phyloP scores from a whole-genome alignment of 1,140 invertebrate species.

The Leptinotarsa undecemlineata region DNA sequence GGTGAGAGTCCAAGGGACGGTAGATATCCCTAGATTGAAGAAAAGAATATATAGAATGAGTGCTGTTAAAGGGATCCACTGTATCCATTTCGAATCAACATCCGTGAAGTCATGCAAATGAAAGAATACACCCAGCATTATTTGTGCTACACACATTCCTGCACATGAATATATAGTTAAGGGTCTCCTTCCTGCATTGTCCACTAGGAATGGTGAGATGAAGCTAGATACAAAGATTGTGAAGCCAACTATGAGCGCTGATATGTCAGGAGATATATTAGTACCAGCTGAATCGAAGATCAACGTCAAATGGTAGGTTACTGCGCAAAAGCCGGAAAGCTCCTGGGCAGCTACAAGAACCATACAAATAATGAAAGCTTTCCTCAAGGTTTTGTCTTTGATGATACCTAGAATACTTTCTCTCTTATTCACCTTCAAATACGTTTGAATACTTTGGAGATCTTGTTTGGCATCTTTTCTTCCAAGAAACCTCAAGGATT shows the following conservation, averaged over 20 bases:
- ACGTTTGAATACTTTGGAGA: constrained; percentile 49
- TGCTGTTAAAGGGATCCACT: constrained; percentile 65
- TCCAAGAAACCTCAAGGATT: constrained; percentile 63
- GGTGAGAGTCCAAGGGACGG: constrained; percentile 71
- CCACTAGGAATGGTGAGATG: constrained; percentile 66
- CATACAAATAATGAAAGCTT: constrained; percentile 70
- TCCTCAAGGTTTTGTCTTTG: constrained; percentile 59
- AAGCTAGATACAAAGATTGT: constrained; percentile 64
- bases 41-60: constrained; percentile 70
- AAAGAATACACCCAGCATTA: constrained; percentile 64
- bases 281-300: constrained; percentile 70
- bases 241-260: constrained; percentile 76
- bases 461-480: constrained; percentile 62
- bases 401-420: constrained; percentile 47
- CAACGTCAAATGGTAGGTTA: constrained; percentile 75
- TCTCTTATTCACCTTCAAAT: constrained; percentile 17
- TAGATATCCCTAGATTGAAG: constrained; percentile 68
- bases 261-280: constrained; percentile 59
- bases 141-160: constrained; percentile 60
- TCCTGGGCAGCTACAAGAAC: constrained; percentile 74
- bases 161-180: constrained; percentile 66
- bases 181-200: constrained; percentile 69
- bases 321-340: constrained; percentile 77
- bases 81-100: constrained; percentile 53
- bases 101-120: constrained; percentile 57